Base-by-base conservation (phyloP, 2,888 invertebrate species). In the Gryllus longicercus region DNA sequence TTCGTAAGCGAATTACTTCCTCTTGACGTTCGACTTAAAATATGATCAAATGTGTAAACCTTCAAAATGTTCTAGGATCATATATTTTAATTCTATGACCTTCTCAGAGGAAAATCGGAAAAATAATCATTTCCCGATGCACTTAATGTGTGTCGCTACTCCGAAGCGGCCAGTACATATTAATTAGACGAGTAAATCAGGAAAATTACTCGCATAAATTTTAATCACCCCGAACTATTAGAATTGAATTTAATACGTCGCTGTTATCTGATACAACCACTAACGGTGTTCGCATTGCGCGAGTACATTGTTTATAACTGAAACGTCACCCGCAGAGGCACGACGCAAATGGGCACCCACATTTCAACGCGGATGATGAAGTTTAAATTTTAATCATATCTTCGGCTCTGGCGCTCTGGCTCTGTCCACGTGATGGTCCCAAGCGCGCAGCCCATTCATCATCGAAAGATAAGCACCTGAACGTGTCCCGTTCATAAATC, bases 281-380 rank as follows among this genome's bases (percentile, higher is more conserved):
- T n/a, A 63, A 63, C 63, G 63, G 38, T 11, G n/a, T 63, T 12
- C 14, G 63, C 63, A 63, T 63, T 18, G 14, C 14, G 4, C 63
- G n/a, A 18, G 63, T 18, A 63, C 63, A 63, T 18, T 63, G n/a
- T 63, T 63, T 63, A 63, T 63, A 63, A 14, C 63, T 1, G 63
- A 16, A 14, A 63, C 63, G 63, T 63, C 63, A 63, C 8, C 63
- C 63, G n/a, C 63, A 63, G 63, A 4, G 8, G 63, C 8, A n/a
- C 14, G 16, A 63, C n/a, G 3, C 14, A 63, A 63, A 63, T 63
- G 63, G 63, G 63, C n/a, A 14, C 63, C 16, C 63, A 18, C 63
- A 63, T 63, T 63, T 63, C 63, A 63, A 63, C 14, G 63, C 38
- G 63, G 63, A 63, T 63, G 63, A 63, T 63, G 63, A n/a, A 63